phyloP scores from a whole-genome alignment of 2,888 invertebrate genomes.

The Polietes domitor region DNA sequence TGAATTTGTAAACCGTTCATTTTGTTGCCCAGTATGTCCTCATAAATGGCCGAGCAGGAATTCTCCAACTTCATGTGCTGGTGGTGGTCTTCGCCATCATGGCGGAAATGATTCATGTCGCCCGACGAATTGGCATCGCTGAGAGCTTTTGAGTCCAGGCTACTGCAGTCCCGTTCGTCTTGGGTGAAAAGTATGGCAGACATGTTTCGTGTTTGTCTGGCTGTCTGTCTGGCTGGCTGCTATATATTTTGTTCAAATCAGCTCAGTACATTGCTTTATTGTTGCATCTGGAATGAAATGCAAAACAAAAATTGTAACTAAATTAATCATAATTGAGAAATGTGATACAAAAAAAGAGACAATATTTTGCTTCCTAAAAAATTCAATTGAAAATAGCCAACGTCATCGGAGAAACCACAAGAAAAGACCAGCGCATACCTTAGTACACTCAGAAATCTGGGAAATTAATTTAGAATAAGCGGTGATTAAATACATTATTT shows the following conservation, averaged over 20 bases:
- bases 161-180: conserved; percentile 63
- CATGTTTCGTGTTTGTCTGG: conserved; percentile 45
- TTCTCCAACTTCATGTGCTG: conserved; percentile 48
- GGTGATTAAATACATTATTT: too few relatives aligned
- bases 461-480: too few relatives aligned
- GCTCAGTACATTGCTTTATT: conserved; percentile 1
- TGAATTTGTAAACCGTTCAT: conserved; percentile 76
- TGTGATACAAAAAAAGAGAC: neutral
- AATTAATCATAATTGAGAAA: conserved; percentile 4
- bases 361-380: neutral
- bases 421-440: too few relatives aligned
- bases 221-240: neutral
- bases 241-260: neutral
- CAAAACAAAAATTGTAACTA: neutral
- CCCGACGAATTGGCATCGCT: conserved; percentile 22
- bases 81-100: conserved; percentile 11
- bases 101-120: neutral
- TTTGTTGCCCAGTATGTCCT: conserved; percentile 72
- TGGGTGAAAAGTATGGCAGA: conserved; percentile 67
- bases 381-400: neutral
- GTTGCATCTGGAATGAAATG: neutral
- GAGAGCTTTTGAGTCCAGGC: conserved; percentile 40
- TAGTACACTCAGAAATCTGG: too few relatives aligned
- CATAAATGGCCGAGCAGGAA: conserved; percentile 69
- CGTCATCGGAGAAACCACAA: neutral